phyloP scores from a whole-genome alignment of 2,888 invertebrate species.

The Miltochrista miniata region DNA sequence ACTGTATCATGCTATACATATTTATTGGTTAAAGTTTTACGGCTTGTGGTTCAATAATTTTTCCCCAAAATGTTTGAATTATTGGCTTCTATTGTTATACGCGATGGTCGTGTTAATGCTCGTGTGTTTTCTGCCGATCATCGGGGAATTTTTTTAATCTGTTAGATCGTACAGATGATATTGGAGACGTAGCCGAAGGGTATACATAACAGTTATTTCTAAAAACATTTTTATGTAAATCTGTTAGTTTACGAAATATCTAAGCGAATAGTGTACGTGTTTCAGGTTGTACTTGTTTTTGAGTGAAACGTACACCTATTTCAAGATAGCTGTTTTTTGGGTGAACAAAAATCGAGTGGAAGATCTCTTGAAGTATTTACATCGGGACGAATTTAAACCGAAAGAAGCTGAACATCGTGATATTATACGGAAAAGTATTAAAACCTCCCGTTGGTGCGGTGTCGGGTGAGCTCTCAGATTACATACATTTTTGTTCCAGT shows the following conservation, averaged over 20 bases:
- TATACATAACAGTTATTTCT: too few species aligned
- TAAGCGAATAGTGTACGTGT: constrained; percentile 8
- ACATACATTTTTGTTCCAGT: constrained; percentile 7
- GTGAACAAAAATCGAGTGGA: constrained; percentile 68
- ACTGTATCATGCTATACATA: constrained; percentile 73
- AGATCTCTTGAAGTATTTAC: constrained; percentile 63
- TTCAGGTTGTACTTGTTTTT: constrained; percentile 74
- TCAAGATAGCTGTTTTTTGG: constrained; percentile 76
- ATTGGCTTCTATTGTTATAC: constrained; percentile 68
- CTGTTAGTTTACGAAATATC: constrained; percentile 14
- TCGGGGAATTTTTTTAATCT: constrained; percentile 87
- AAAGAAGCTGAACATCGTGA: constrained; percentile 65
- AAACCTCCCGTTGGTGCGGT: constrained; percentile 72
- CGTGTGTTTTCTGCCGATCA: constrained; percentile 78
- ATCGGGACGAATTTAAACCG: constrained; percentile 69
- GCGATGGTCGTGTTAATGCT: constrained; percentile 66
- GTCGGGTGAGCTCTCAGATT: constrained; percentile 53
- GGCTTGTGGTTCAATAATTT: constrained; percentile 76
- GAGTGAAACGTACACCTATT: constrained; percentile 79
- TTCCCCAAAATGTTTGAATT: constrained; percentile 51
- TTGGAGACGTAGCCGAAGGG: constrained; percentile 84
- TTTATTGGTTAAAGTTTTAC: constrained; percentile 79
- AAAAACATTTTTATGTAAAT: too few species aligned
- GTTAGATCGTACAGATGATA: constrained; percentile 84
- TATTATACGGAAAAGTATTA: constrained; percentile 67